Evolutionary conservation across 1,140 invertebrate species (phyloP).

Genomic region (Phymastichus coffea): DNA sequence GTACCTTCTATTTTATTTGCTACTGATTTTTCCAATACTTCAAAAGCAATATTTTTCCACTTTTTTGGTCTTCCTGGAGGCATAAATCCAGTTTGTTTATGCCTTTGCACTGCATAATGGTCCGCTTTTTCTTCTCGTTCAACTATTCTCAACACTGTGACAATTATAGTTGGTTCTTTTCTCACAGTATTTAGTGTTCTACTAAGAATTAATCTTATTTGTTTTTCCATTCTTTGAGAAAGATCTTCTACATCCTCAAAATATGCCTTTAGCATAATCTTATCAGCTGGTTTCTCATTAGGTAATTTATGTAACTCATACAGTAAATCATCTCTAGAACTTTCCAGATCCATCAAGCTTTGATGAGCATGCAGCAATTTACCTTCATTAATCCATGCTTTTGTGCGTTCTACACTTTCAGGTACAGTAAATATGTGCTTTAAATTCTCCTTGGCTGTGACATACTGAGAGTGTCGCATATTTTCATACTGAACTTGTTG

Average conservation of each 20-base stretch:
- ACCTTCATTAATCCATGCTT: slow-evolving; percentile 91
- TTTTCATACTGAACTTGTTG: slow-evolving; percentile 90
- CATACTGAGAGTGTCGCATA: slow-evolving; percentile 90
- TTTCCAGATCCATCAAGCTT: slow-evolving; percentile 93
- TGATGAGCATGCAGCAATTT: slow-evolving; percentile 94
- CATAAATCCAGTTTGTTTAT: slow-evolving; percentile 83
- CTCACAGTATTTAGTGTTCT: slow-evolving; percentile 91
- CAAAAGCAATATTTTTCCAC: slow-evolving; percentile 86
- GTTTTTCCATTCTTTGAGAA: slow-evolving; percentile 87
- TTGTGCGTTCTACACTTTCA: slow-evolving; percentile 92
- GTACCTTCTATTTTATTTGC: slow-evolving; percentile 83
- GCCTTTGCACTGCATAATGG: slow-evolving; percentile 73
- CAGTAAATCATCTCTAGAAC: slow-evolving; percentile 91
- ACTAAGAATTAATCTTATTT: slow-evolving; percentile 85
- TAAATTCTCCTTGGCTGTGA: slow-evolving; percentile 95
- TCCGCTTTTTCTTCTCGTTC: slow-evolving; percentile 95
- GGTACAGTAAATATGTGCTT: slow-evolving; percentile 98
- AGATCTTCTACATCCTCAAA: slow-evolving; percentile 93
- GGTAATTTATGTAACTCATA: slow-evolving; percentile 94
- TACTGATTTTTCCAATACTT: slow-evolving; percentile 83
- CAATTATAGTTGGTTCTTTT: slow-evolving; percentile 93
- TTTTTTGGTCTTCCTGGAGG: slow-evolving; percentile 90
- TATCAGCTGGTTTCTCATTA: slow-evolving; percentile 87
- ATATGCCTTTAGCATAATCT: slow-evolving; percentile 89
- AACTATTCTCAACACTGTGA: slow-evolving; percentile 93